Base-by-base conservation (phyloP, 2,888 invertebrate genomes). In the Tribolium freemani region DNA sequence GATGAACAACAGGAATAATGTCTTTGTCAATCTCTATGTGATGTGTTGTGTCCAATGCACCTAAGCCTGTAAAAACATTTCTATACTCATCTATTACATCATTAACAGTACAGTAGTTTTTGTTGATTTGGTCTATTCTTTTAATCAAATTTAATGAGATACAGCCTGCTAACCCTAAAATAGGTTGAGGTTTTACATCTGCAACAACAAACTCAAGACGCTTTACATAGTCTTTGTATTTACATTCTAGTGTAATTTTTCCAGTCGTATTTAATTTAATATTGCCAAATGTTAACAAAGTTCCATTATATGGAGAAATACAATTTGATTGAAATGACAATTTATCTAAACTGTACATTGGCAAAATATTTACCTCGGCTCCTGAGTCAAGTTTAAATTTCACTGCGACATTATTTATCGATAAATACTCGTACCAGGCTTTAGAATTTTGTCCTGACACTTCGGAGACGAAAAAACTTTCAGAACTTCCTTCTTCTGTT, bases 311-410 rank as follows among this genome's bases (percentile, higher is more conserved):
- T 26, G 26, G 26, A 3, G 5, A 26, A 26, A 26, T 26, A 26
- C 5, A 5, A 26, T 26, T 26, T 26, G 3, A 5, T 26, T 3
- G 5, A 5, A 26, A 2, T 26, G 26, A 26, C 26, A 26, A 26
- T 26, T 26, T 26, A 26, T 26, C 26, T 26, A 26, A 26, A 26
- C 1, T 3, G 26, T 26, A 26, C 5, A 54, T 26, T 21, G 71
- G 63, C 51, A 61, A 44, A 45, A 73, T 48, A 50, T 73, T 73
- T 10, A 70, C 67, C 50, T 71, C 54, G 8, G 71, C 71, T 54
- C 67, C 67, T 11, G 61, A 63, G 50, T 73, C 73, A 16, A 73
- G 44, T 58, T 71, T 73, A 26, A 74, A 71, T 60, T 60, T 60
- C n/a, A 69, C 16, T 56, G 13, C 20, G 5, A 31, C 31, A 30